These are phyloP conservation scores for Bombyx mori DNA, from an alignment of 1,140 invertebrate genomes.

Conservation along the genomic window DNA sequence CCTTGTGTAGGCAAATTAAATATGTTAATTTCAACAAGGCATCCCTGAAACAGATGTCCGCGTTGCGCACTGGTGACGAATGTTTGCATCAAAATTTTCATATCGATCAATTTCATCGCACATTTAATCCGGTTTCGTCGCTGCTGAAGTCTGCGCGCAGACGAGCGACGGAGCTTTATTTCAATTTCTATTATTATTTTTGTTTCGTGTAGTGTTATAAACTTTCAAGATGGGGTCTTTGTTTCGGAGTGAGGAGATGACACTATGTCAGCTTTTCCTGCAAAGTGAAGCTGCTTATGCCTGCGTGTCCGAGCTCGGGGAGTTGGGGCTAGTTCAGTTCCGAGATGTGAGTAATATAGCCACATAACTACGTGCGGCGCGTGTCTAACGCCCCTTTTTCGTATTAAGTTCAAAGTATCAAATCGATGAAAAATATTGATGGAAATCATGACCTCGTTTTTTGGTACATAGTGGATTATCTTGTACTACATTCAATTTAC, in stretches of 20 bases:
- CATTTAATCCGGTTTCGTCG: constrained; percentile 54
- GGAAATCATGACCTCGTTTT: constrained; percentile 11
- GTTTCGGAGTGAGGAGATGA: constrained; percentile 95
- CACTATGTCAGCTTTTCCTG: constrained; percentile 91
- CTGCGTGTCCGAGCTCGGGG: constrained; percentile 93
- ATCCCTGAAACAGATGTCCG: constrained; percentile 25
- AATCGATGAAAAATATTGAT: background rate
- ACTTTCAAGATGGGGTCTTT: constrained; percentile 78
- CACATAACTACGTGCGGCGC: constrained; percentile 14
- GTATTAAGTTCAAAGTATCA: background rate
- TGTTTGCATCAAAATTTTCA: constrained; percentile 25
- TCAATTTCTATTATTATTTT: constrained; percentile 27
- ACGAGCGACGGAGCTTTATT: constrained; percentile 47
- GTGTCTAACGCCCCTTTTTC: constrained; percentile 23
- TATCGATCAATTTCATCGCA: constrained; percentile 43
- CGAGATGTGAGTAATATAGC: constrained; percentile 82
- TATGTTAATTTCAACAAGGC: constrained; percentile 8
- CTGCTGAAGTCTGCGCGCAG: constrained; percentile 51
- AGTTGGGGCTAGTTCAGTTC: constrained; percentile 94
- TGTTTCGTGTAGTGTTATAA: constrained; percentile 43
- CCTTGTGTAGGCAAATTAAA: background rate
- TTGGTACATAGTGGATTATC: background rate
- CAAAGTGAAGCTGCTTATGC: constrained; percentile 95
- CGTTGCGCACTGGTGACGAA: constrained; percentile 44
- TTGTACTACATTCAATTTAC: too few relatives aligned